These are phyloP conservation scores for Percina caprodes DNA, from an alignment of 2,113 vertebrate genomes.

Conservation along the genomic window DNA sequence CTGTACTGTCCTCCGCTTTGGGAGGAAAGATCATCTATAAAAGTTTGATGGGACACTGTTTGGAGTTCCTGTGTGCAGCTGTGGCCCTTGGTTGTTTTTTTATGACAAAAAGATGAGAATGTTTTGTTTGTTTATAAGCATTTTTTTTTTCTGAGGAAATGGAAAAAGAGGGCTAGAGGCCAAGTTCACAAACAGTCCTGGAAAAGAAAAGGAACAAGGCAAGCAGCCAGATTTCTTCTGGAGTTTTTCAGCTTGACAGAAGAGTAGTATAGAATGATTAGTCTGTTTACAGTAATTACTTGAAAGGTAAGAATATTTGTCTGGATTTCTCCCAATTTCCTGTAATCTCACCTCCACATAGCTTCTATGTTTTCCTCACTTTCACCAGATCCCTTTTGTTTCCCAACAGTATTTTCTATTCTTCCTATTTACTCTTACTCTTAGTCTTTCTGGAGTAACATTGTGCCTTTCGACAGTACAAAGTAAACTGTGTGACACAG, in stretches of 20 bases:
- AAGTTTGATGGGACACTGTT: background rate
- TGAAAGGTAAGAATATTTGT: constrained; percentile 21
- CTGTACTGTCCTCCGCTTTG: background rate
- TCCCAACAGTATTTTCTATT: background rate
- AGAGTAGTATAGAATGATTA: constrained; percentile 2
- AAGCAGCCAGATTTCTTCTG: constrained; percentile 40
- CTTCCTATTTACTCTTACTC: background rate
- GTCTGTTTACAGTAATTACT: constrained; percentile 41
- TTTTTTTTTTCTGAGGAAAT: constrained; percentile 78
- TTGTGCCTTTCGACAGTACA: background rate
- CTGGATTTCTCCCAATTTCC: constrained; percentile 3
- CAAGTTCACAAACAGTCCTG: constrained; percentile 70
- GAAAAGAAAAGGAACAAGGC: constrained; percentile 65
- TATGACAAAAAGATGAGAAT: constrained; percentile 47
- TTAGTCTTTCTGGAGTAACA: background rate
- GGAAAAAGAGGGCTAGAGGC: constrained; percentile 64
- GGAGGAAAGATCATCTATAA: background rate
- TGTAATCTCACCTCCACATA: background rate
- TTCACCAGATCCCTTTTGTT: constrained; percentile 1
- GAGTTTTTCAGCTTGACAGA: constrained; percentile 16
- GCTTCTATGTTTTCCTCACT: constrained; percentile 14
- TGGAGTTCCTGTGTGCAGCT: constrained; percentile 31
- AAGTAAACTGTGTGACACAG: constrained; percentile 1
- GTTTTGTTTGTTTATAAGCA: constrained; percentile 61
- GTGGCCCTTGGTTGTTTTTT: constrained; percentile 37